Percentiles rank a stretch among this genome's conserved stretches.
phyloP scores from a whole-genome alignment of 2,888 invertebrate genomes.

The Cosmia pyralina region DNA sequence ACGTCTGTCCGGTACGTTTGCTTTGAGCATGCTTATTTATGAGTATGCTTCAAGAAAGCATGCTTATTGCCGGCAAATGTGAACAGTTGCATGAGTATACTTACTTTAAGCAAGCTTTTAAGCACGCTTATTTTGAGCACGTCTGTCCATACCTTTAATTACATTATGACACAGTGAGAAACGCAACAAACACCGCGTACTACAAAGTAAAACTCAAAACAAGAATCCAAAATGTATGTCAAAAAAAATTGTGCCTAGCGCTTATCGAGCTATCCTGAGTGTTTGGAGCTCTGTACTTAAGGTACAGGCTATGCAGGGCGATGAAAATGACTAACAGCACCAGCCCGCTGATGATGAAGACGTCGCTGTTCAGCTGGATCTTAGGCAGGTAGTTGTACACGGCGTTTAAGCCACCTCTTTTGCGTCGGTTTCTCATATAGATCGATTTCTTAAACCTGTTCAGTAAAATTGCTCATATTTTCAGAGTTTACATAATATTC shows the following conservation, averaged over 20 bases:
- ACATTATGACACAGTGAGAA: no score
- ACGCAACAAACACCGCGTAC: no score
- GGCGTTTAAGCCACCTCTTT: not conserved
- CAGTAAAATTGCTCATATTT: slow-evolving; percentile 46
- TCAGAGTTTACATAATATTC: slow-evolving; percentile 15
- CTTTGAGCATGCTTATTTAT: no score
- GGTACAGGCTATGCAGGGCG: slow-evolving; percentile 19
- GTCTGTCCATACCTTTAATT: no score
- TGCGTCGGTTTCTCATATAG: slow-evolving; percentile 54
- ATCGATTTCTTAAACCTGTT: slow-evolving; percentile 66
- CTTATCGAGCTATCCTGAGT: not conserved
- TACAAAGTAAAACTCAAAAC: slow-evolving; percentile 24
- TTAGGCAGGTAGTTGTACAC: slow-evolving; percentile 9
- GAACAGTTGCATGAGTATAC: no score
- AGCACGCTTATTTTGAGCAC: no score
- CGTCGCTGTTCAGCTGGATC: slow-evolving; percentile 40
- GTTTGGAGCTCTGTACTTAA: not conserved
- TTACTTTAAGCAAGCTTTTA: no score
- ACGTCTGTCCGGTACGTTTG: no score
- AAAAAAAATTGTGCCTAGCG: not conserved
- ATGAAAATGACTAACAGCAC: slow-evolving; percentile 23
- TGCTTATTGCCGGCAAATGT: no score
- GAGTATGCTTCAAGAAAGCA: no score
- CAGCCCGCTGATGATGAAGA: slow-evolving; percentile 60
- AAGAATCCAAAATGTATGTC: slow-evolving; percentile 32